A percentile compares a stretch with the other conserved stretches of the same genome.
Evolutionary conservation across 2,113 vertebrate genomes (phyloP).

Genomic region (Antigone vipio): DNA sequence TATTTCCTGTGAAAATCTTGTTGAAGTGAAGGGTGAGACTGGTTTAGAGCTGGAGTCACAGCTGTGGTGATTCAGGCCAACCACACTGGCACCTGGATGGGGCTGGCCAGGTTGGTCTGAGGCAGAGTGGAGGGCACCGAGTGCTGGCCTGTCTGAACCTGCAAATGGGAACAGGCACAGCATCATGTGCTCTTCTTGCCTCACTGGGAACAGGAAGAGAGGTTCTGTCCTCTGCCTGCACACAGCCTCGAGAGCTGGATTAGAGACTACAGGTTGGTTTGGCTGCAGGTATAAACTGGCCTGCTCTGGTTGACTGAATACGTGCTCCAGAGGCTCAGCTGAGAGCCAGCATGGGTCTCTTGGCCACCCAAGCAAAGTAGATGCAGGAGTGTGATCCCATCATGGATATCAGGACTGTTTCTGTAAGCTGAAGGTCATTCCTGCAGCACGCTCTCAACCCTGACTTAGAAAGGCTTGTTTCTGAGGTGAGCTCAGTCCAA

Average conservation of each 20-base stretch:
- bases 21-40: not conserved
- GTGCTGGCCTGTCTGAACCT: not conserved
- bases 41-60: not conserved
- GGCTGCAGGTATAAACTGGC: not conserved
- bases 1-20: constrained; percentile 44
- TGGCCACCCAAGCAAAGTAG: not conserved
- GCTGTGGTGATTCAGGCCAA: not conserved
- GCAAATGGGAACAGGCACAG: not conserved
- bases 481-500: not conserved
- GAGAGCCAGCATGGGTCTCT: not conserved
- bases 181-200: not conserved
- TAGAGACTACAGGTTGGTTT: not conserved
- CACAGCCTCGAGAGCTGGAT: not conserved
- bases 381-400: not conserved
- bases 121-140: not conserved
- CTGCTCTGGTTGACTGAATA: not conserved
- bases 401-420: not conserved
- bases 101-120: not conserved
- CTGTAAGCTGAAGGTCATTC: not conserved
- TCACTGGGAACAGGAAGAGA: not conserved
- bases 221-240: not conserved
- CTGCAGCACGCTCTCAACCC: not conserved
- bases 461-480: not conserved
- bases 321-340: not conserved
- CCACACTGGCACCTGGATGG: not conserved